Evolutionary conservation across 2,113 vertebrate species (phyloP).

Genomic region (Brachionichthys hirsutus): DNA sequence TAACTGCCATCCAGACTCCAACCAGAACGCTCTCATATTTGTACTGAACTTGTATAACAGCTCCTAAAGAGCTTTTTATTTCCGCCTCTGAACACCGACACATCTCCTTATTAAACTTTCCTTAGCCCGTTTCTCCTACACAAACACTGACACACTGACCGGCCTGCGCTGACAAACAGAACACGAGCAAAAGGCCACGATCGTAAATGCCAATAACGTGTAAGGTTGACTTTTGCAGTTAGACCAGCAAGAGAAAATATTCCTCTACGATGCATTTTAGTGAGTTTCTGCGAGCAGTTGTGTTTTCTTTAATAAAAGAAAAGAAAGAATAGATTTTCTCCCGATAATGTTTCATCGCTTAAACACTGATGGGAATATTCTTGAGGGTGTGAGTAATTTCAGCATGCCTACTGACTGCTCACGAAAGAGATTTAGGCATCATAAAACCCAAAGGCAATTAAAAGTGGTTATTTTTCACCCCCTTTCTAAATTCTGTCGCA

Average conservation of each 20-base stretch:
- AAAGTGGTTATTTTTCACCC: constrained; percentile 93
- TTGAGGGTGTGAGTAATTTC: constrained; percentile 80
- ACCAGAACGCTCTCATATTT: no score
- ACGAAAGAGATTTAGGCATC: constrained; percentile 80
- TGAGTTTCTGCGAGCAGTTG: constrained; percentile 86
- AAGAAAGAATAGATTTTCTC: no score
- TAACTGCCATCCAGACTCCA: no score
- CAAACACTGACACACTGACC: constrained; percentile 26
- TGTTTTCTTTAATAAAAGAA: constrained; percentile 81
- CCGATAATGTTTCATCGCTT: constrained; percentile 87
- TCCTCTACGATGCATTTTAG: constrained; percentile 87
- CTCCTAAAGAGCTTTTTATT: no score
- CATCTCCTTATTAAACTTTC: no score
- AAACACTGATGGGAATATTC: constrained; percentile 80
- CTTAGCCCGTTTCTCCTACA: background rate
- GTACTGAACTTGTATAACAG: no score
- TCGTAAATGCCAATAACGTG: constrained; percentile 78
- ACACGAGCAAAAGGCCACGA: constrained; percentile 60
- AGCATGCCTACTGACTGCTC: constrained; percentile 84
- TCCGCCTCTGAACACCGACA: no score
- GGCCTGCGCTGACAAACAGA: constrained; percentile 40
- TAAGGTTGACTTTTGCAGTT: constrained; percentile 79
- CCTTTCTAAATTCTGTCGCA: constrained; percentile 89
- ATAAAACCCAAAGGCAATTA: constrained; percentile 74
- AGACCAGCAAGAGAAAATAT: constrained; percentile 85